phyloP scores from a whole-genome alignment of 2,888 invertebrate genomes.

The Aplocera efformata region DNA sequence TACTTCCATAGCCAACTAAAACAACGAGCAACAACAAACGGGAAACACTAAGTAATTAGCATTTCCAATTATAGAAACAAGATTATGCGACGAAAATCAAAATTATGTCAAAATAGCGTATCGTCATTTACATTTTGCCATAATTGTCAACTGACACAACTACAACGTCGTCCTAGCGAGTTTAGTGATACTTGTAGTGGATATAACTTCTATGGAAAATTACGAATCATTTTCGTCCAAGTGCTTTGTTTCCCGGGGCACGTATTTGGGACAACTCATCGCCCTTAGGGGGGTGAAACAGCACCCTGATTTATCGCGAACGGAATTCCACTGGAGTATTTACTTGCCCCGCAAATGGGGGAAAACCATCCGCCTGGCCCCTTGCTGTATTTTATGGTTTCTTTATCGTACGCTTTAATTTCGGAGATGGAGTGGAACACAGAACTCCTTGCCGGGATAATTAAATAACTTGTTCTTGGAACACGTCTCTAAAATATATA shows the following conservation, averaged over 20 bases:
- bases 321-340: conserved; percentile 20
- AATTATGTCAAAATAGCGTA: too few relatives aligned
- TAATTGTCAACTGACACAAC: too few relatives aligned
- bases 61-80: too few relatives aligned
- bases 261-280: conserved; percentile 24
- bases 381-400: conserved; percentile 9
- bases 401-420: conserved; percentile 9
- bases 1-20: too few relatives aligned
- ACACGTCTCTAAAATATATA: too few relatives aligned
- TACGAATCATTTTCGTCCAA: conserved; percentile 3
- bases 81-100: too few relatives aligned
- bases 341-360: conserved; percentile 18
- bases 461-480: not conserved
- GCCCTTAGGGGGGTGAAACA: conserved; percentile 13
- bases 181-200: too few relatives aligned
- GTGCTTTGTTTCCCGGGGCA: conserved; percentile 18
- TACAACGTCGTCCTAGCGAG: too few relatives aligned
- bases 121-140: too few relatives aligned
- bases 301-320: conserved; percentile 25
- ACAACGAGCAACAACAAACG: too few relatives aligned
- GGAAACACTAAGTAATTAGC: too few relatives aligned
- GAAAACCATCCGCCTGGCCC: conserved; percentile 8
- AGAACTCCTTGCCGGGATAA: not conserved
- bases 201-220: not conserved
- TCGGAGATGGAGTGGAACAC: conserved; percentile 1